These are phyloP conservation scores for Cydia fagiglandana DNA, from an alignment of 1,140 invertebrate genomes.

Conservation along the genomic window DNA sequence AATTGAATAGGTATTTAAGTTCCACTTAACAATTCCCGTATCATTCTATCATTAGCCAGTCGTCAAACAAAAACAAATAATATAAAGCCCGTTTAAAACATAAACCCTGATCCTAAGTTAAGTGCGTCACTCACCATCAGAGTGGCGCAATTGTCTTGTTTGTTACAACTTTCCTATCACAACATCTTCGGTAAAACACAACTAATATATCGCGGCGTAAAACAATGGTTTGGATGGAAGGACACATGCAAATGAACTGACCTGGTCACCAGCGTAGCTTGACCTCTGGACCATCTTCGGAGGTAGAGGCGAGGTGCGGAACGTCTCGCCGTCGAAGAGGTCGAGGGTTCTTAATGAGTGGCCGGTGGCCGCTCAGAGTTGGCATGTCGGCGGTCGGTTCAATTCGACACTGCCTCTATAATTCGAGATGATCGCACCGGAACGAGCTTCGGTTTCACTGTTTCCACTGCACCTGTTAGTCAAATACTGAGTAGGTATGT, in stretches of 20 bases:
- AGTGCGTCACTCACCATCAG: constrained; percentile 21
- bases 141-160: constrained; percentile 30
- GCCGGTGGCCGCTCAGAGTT: constrained; percentile 41
- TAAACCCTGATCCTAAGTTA: constrained; percentile 14
- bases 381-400: constrained; percentile 55
- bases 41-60: neutral
- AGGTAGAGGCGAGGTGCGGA: neutral
- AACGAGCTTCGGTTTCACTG: constrained; percentile 51
- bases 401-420: constrained; percentile 57
- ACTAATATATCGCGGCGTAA: constrained; percentile 45
- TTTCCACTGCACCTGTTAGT: constrained; percentile 48
- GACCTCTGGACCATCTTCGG: constrained; percentile 35
- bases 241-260: constrained; percentile 54
- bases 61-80: constrained; percentile 12
- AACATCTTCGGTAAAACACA: constrained; percentile 34
- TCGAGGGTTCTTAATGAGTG: neutral
- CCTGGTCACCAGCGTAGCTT: constrained; percentile 44
- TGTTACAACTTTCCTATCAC: constrained; percentile 31
- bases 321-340: neutral
- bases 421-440: constrained; percentile 63
- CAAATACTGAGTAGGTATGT: neutral
- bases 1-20: neutral
- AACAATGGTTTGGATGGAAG: constrained; percentile 55
- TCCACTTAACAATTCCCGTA: constrained; percentile 13
- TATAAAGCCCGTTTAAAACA: constrained; percentile 21